These are phyloP conservation scores for Catocala sponsa DNA, from an alignment of 2,888 invertebrate species.

Conservation along the genomic window DNA sequence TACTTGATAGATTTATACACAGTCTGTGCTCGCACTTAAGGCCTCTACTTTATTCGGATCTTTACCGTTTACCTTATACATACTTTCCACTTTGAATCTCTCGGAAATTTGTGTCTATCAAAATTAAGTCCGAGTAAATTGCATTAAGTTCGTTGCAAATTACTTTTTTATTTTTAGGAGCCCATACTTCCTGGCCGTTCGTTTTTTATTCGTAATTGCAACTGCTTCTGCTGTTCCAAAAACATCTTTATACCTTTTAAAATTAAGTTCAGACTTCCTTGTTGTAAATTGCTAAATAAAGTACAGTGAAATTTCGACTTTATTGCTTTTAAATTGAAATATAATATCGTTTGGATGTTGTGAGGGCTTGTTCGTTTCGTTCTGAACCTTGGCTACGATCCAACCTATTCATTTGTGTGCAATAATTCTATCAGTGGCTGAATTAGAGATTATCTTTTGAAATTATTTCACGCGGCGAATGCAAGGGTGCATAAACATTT, in stretches of 20 bases:
- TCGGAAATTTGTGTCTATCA: slow-evolving; percentile 27
- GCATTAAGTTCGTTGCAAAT: slow-evolving; percentile 40
- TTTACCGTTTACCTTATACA: slow-evolving; percentile 5
- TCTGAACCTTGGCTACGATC: slow-evolving; percentile 69
- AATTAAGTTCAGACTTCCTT: slow-evolving; percentile 39
- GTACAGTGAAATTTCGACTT: slow-evolving; percentile 50
- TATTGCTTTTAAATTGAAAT: slow-evolving; percentile 65
- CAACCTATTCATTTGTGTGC: slow-evolving; percentile 53
- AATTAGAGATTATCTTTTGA: slow-evolving; percentile 65
- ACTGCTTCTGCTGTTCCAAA: slow-evolving; percentile 16
- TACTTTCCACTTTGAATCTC: slow-evolving; percentile 5
- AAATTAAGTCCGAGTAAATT: slow-evolving; percentile 42
- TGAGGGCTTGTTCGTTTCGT: slow-evolving; percentile 21
- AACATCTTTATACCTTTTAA: slow-evolving; percentile 14
- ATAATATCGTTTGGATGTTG: slow-evolving; percentile 6
- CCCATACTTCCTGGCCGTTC: slow-evolving; percentile 28
- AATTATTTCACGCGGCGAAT: slow-evolving; percentile 56
- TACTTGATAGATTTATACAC: neutral
- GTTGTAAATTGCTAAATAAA: slow-evolving; percentile 39
- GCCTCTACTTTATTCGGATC: neutral
- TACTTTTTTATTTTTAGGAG: slow-evolving; percentile 33
- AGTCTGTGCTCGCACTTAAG: neutral
- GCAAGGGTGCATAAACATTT: slow-evolving; percentile 39
- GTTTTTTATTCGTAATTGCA: slow-evolving; percentile 37
- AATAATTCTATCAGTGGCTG: slow-evolving; percentile 46